Evolutionary conservation across 53 echinoderm and acorn worm genomes (phyloP).

Genomic region (Holothuria scabra): DNA sequence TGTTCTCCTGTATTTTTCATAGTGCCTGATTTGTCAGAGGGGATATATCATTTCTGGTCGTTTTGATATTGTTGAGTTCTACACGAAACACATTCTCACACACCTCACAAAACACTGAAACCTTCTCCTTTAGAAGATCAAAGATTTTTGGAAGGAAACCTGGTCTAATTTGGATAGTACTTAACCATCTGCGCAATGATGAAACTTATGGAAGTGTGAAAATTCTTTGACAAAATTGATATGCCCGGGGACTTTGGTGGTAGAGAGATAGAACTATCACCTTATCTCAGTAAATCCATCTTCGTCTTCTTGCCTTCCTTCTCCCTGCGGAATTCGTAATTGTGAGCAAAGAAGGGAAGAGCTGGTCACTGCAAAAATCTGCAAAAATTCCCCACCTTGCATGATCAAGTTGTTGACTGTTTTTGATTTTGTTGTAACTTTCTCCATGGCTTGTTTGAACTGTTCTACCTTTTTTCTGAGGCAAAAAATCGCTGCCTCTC

Average conservation of each 20-base stretch:
- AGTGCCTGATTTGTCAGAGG: background rate
- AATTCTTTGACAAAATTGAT: constrained; percentile 29
- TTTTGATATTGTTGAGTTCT: constrained; percentile 45
- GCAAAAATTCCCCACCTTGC: constrained; percentile 14
- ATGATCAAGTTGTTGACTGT: constrained; percentile 32
- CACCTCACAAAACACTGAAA: constrained; percentile 44
- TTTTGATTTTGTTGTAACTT: background rate
- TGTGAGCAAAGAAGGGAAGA: constrained; percentile 65
- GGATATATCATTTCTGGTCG: constrained; percentile 50
- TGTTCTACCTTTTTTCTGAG: too few species aligned
- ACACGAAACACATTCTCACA: constrained; percentile 51
- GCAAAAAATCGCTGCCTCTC: too few species aligned
- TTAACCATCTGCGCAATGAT: constrained; percentile 55
- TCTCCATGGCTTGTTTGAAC: background rate
- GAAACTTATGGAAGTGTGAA: constrained; percentile 60
- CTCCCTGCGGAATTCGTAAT: constrained; percentile 42
- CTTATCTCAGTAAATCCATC: constrained; percentile 59
- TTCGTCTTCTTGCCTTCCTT: background rate
- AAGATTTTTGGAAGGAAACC: constrained; percentile 47
- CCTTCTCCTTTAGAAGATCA: constrained; percentile 44
- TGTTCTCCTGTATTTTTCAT: too few species aligned
- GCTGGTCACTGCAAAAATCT: constrained; percentile 43
- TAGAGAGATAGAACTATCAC: constrained; percentile 58
- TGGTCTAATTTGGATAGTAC: constrained; percentile 30
- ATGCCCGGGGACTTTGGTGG: constrained; percentile 60